These are phyloP conservation scores for Sitobion miscanthi DNA, from an alignment of 1,140 invertebrate species.

Conservation along the genomic window DNA sequence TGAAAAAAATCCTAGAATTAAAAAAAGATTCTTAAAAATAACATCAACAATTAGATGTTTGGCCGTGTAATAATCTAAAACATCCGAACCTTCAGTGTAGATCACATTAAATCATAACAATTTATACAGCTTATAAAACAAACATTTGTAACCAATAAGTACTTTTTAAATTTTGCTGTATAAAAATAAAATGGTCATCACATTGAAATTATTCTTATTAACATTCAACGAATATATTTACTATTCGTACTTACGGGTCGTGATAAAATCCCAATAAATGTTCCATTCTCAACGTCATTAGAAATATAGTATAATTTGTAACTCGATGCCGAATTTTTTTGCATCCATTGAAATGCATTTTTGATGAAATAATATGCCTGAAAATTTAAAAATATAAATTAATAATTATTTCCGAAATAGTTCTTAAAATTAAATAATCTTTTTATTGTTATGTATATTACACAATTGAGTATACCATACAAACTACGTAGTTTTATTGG, in stretches of 20 bases:
- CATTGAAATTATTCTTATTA: not conserved
- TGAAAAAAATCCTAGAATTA: slow-evolving; percentile 40
- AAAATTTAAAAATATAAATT: slow-evolving; percentile 25
- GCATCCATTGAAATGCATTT: slow-evolving; percentile 57
- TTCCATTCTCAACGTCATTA: slow-evolving; percentile 55
- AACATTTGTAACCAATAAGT: not conserved
- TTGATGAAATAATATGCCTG: slow-evolving; percentile 59
- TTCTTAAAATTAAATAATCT: not conserved
- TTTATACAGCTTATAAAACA: slow-evolving; percentile 13
- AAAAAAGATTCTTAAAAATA: slow-evolving; percentile 19
- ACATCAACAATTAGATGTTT: not conserved
- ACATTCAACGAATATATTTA: not conserved
- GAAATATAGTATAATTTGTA: slow-evolving; percentile 56
- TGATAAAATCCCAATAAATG: slow-evolving; percentile 57
- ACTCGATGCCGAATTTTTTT: slow-evolving; percentile 40
- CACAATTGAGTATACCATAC: too few species aligned
- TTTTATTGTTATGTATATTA: not conserved
- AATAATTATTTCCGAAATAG: not conserved
- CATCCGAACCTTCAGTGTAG: not conserved
- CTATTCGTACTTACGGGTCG: slow-evolving; percentile 15
- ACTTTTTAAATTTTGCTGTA: not conserved
- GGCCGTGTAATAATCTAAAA: not conserved
- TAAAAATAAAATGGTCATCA: not conserved
- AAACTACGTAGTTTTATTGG: too few species aligned
- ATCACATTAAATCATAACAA: slow-evolving; percentile 18